These are phyloP conservation scores for Mesorhabditis spiculigera DNA, from an alignment of 2,888 invertebrate genomes.

Conservation along the genomic window DNA sequence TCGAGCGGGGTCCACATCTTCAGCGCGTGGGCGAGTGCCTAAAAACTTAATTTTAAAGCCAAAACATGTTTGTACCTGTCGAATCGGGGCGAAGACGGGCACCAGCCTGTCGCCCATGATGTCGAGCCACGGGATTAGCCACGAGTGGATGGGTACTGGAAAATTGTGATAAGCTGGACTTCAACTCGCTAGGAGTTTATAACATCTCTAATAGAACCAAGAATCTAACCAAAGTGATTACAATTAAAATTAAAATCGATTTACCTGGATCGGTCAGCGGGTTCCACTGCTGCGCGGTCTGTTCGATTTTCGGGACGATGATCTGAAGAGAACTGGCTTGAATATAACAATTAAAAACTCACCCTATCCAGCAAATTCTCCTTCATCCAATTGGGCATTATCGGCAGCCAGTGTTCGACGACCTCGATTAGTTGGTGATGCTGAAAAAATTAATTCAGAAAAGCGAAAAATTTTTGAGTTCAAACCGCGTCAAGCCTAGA, in stretches of 20 bases:
- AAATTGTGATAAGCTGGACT: constrained; percentile 81
- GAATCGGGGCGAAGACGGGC: constrained; percentile 80
- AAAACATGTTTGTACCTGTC: constrained; percentile 65
- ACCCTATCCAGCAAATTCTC: constrained; percentile 78
- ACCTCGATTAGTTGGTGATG: constrained; percentile 67
- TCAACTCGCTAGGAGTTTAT: constrained; percentile 58
- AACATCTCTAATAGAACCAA: too few species aligned
- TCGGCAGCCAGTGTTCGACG: constrained; percentile 76
- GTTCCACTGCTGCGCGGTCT: constrained; percentile 69
- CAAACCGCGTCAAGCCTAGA: not conserved
- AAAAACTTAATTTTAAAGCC: constrained; percentile 64
- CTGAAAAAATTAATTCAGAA: constrained; percentile 63
- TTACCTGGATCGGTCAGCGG: constrained; percentile 82
- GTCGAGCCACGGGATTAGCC: constrained; percentile 95
- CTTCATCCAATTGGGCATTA: constrained; percentile 79
- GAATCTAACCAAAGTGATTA: not conserved
- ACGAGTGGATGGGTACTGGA: constrained; percentile 87
- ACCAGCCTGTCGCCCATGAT: constrained; percentile 70
- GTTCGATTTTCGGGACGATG: constrained; percentile 43
- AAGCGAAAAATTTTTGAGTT: not conserved
- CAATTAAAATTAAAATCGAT: not conserved
- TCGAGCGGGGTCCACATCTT: constrained; percentile 74
- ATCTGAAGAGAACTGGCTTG: constrained; percentile 20
- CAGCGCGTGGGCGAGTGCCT: constrained; percentile 74
- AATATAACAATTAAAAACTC: not conserved